Conservation (phyloP, 1,140 invertebrate genomes). For the Battus philenor region DNA sequence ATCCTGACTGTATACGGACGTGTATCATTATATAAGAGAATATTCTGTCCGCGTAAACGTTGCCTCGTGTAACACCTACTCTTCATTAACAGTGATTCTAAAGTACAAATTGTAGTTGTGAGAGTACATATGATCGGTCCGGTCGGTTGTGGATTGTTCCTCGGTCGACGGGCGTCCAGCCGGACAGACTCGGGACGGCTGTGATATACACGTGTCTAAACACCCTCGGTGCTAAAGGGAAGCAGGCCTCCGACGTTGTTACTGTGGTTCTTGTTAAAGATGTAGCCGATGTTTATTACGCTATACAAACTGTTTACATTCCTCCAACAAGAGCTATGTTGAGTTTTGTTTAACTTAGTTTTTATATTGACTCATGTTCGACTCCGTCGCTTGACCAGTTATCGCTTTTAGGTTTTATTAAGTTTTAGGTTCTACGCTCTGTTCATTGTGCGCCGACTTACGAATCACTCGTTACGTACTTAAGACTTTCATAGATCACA, state of each 20-base stretch:
- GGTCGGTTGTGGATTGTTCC: no score
- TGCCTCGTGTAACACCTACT: constrained; percentile 21
- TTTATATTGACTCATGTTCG: constrained; percentile 47
- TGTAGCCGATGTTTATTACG: constrained; percentile 57
- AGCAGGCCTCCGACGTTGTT: constrained; percentile 59
- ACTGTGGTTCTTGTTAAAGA: constrained; percentile 56
- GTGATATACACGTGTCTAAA: constrained; percentile 47
- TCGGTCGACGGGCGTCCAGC: no score
- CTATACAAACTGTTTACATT: constrained; percentile 71
- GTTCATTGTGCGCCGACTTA: constrained; percentile 44
- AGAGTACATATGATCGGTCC: constrained; percentile 27
- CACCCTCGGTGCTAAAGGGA: constrained; percentile 59
- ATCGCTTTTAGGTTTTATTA: constrained; percentile 52
- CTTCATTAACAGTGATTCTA: constrained; percentile 45
- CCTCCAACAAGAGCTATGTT: constrained; percentile 69
- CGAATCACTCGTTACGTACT: constrained; percentile 65
- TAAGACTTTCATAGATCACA: constrained; percentile 52
- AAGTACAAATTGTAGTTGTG: constrained; percentile 50
- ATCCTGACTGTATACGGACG: constrained; percentile 17
- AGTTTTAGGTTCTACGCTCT: constrained; percentile 54
- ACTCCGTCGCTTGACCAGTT: constrained; percentile 57
- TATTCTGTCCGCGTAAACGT: constrained; percentile 5
- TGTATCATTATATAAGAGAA: constrained; percentile 2
- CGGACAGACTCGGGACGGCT: constrained; percentile 26
- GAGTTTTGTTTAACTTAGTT: constrained; percentile 70